Base-by-base conservation (phyloP, 2,888 invertebrate genomes). In the Pammene fasciana region DNA sequence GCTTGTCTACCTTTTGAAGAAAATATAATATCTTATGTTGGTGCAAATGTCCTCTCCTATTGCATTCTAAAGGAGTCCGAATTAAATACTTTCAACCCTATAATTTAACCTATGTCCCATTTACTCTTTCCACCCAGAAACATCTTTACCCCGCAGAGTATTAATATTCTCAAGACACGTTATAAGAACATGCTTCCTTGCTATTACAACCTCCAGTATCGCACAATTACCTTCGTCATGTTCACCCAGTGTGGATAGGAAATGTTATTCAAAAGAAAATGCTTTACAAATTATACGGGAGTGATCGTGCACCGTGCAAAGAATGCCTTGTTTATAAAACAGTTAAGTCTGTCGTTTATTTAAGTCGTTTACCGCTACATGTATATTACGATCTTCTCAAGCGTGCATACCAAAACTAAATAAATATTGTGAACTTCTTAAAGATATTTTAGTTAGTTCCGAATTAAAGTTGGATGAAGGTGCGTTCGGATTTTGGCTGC, bases 271-370 rank as follows among this genome's bases (percentile, higher is more conserved):
- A 62, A 70, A 70, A 75, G 71, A 75, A 79, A 81, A 79, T 77
- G 73, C 73, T 71, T 73, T 50, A 71, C 65, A 83, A 84, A 85
- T 84, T 83, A 81, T 73, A 73, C 65, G 74, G 77, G 76, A 78
- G 83, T 83, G 83, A 70, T 78, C 70, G 55, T 54, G 48, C 52
- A 70, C 64, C 72, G 72, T 72, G 64, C 48, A 67, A 34, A 71
- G 57, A 70, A 67, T 67, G 70, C 52, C 61, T 66, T 54, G 68
- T 70, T 71, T 65, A 64, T 67, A 57, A n/a, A 48, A 56, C 60
- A 38, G 18, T 61, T 65, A 48, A 48, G 54, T 10, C 57, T 59
- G 59, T 64, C 57, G 68, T 59, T 68, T 52, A 60, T 65, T 59
- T 55, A 54, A 60, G 54, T 52, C 48, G 34, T 18, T 46, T 65